A percentile compares a stretch with the other conserved stretches of the same genome.
These are phyloP conservation scores for Columbina picui DNA, from an alignment of 2,113 vertebrate species.

Conservation along the genomic window DNA sequence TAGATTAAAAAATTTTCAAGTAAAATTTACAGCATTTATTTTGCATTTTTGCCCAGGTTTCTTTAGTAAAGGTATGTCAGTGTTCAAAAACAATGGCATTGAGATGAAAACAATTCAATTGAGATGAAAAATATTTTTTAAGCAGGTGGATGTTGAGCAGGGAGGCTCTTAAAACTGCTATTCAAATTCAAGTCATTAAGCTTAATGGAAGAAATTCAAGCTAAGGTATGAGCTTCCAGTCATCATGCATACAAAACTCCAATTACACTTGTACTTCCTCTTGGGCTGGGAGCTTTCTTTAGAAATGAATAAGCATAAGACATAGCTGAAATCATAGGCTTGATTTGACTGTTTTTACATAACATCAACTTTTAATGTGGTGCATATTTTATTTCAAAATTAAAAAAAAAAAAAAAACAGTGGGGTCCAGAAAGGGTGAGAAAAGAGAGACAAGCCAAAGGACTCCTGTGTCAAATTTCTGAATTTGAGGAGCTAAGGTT, in stretches of 20 bases:
- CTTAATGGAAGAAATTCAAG: background rate
- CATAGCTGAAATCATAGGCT: background rate
- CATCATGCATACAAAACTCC: background rate
- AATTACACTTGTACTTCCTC: background rate
- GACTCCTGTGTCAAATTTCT: background rate
- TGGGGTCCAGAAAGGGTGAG: background rate
- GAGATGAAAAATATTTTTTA: background rate
- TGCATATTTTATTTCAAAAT: background rate
- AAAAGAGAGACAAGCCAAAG: background rate
- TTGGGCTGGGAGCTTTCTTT: background rate
- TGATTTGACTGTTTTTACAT: background rate
- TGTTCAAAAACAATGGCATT: background rate
- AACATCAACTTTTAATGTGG: background rate
- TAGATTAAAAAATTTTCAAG: background rate
- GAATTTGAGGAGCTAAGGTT: background rate
- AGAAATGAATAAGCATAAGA: background rate
- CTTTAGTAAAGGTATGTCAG: background rate
- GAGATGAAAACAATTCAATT: background rate
- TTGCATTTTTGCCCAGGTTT: background rate
- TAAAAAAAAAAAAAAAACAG: background rate
- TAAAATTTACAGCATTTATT: background rate
- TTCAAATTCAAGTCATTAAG: background rate
- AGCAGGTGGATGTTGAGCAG: background rate
- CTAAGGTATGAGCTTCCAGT: background rate
- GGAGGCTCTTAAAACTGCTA: background rate